phyloP scores from a whole-genome alignment of 2,113 vertebrate species.

The Ochotona curzoniae region DNA sequence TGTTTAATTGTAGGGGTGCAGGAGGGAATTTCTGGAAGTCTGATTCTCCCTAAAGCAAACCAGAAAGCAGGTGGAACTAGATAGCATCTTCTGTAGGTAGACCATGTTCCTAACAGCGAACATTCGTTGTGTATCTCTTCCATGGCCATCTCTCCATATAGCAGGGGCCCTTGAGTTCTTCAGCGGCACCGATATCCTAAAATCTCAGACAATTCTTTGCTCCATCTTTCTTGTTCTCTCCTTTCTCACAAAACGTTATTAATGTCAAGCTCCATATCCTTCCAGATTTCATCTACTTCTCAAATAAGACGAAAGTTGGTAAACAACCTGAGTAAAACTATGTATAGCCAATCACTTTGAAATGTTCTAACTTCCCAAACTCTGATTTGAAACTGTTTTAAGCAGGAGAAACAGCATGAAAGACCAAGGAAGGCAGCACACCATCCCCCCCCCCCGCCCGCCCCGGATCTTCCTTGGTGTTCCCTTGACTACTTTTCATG shows the following conservation, averaged over 20 bases:
- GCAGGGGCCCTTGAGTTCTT: neutral
- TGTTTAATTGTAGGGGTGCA: neutral
- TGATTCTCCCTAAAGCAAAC: constrained; percentile 4
- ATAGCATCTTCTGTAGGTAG: neutral
- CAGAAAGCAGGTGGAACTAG: neutral
- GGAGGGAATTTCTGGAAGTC: neutral
- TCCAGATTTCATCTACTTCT: neutral
- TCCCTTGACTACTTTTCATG: neutral
- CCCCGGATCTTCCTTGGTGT: neutral
- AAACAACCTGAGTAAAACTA: neutral
- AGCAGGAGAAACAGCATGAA: neutral
- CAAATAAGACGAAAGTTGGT: neutral
- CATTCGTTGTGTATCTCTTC: neutral
- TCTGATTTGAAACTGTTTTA: constrained; percentile 4
- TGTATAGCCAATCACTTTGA: constrained; percentile 25
- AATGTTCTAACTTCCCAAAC: neutral
- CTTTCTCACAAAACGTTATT: neutral
- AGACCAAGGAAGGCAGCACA: neutral
- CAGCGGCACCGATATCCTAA: neutral
- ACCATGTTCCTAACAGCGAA: neutral
- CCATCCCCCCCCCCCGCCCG: too few species aligned
- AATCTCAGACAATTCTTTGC: neutral
- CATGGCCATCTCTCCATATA: neutral
- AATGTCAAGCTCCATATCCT: neutral
- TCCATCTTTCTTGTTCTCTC: neutral